Evolutionary conservation across 1,140 invertebrate genomes (phyloP), one percentile per base, ranked within the genome.

Genomic region (Cylas formicarius): DNA sequence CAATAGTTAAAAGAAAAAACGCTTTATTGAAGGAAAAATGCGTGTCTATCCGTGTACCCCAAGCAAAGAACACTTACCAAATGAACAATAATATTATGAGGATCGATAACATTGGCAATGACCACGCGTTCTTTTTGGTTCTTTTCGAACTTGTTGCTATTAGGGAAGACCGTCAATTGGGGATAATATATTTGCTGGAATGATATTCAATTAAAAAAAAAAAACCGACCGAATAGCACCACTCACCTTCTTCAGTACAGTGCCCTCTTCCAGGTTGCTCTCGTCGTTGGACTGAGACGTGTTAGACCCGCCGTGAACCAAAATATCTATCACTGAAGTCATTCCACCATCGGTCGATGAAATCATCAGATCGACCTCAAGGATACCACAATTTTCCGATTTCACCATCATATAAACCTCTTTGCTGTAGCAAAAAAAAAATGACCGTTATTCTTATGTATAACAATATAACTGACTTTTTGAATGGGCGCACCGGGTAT

Each of bases 31-130:
- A 5, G 6, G 11, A 32, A 32, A 42, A 32, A 23, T 42, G 18
- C 10, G 16, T 9, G 14, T n/a, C n/a, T n/a, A n/a, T n/a, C n/a
- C n/a, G n/a, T n/a, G n/a, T n/a, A n/a, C n/a, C n/a, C n/a, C n/a
- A n/a, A n/a, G n/a, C n/a, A 21, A 14, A 20, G 9, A 32, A 9
- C 34, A 32, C 41, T 38, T 36, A 51, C 54, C 24, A 57, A 27
- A 31, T 57, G 55, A 8, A 57, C 40, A 22, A 46, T 52, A 17
- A 57, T 46, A 29, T 54, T 39, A 32, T 49, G 39, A 8, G 55
- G 55, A 47, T 57, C 55, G 10, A 41, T 38, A 6, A 57, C 34
- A 29, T 42, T 49, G 5, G 45, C 43, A 23, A 57, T 34, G 3
- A 40, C 24, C 1, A 56, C 52, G 11, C 27, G 35, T 37, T 49